phyloP scores from a whole-genome alignment of 2,113 vertebrate genomes.

The Podarcis cretensis region DNA sequence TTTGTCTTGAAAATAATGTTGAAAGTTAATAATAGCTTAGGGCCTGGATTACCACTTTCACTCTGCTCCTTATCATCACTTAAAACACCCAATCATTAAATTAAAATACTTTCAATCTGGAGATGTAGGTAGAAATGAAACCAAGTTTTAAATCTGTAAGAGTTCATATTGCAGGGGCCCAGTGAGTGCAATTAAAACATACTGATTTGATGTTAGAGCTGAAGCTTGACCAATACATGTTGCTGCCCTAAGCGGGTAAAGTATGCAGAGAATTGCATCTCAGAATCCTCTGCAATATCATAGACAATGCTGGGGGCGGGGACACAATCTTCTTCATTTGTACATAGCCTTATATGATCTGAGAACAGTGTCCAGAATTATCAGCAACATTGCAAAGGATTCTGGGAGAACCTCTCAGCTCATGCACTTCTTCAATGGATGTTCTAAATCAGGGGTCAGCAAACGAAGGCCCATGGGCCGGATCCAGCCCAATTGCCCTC shows the following conservation, averaged over 20 bases:
- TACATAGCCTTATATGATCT: neutral
- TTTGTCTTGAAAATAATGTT: slow-evolving; percentile 31
- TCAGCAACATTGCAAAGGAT: neutral
- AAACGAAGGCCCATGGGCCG: too few relatives aligned
- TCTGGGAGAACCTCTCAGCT: neutral
- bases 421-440: neutral
- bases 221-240: too few relatives aligned
- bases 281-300: neutral
- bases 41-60: slow-evolving; percentile 36
- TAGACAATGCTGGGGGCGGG: neutral
- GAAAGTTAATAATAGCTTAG: slow-evolving; percentile 33
- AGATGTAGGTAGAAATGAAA: neutral
- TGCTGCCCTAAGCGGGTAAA: neutral
- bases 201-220: neutral
- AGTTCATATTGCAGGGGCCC: neutral
- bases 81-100: slow-evolving; percentile 30
- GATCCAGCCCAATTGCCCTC: too few relatives aligned
- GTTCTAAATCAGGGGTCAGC: too few relatives aligned
- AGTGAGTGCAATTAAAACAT: neutral
- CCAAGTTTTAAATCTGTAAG: slow-evolving; percentile 5
- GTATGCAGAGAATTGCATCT: neutral
- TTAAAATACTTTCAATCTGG: slow-evolving; percentile 34
- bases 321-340: neutral
- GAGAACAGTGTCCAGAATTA: neutral
- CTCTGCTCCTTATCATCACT: neutral